Evolutionary conservation across 2,888 invertebrate species (phyloP), one percentile per base, ranked within the genome.

Genomic region (Cyrtodaria siliqua): DNA sequence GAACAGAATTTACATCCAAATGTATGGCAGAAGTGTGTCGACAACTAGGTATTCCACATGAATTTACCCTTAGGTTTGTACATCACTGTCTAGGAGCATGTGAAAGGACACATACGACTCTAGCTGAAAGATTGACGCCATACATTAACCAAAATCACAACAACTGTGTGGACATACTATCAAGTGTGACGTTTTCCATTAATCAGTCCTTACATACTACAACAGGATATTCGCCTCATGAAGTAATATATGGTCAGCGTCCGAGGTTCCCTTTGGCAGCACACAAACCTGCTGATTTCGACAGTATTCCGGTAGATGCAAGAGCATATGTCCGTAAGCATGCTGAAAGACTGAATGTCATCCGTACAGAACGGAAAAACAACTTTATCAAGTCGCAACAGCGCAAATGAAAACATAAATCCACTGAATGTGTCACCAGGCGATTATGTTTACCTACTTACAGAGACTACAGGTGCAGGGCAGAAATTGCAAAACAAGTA

Each of bases 21-120:
- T 60, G 73, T 24, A 78, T 69, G 1, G n/a, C 9, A 12, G 66
- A 71, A 57, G 29, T 79, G 33, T 79, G 82, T 42, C 50, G 63
- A 40, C 18, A 68, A 44, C 47, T 82, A 29, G 42, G 63, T 12
- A 68, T 78, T 18, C 59, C 52, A 18, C 74, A 77, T 20, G 42
- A 59, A 18, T 59, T 59, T 24, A 59, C 33, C 9, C 59, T 42
- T 4, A 12, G 33, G 3, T 42, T 40, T 40, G 24, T 40, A 20
- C 59, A 59, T 40, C 27, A 59, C 16, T 59, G 59, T 26, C 20
- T 59, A 20, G 66, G 59, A 18, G 72, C 66, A 2, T 61, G 44
- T 29, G 76, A 76, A 42, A 66, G 76, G 12, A 50, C 38, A 2
- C 74, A 72, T 53, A 12, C 38, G 20, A 79, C 79, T 20, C 29